Percentiles rank a stretch among this genome's conserved stretches.
phyloP scores from a whole-genome alignment of 1,140 invertebrate species.

The Metopolophium dirhodum region DNA sequence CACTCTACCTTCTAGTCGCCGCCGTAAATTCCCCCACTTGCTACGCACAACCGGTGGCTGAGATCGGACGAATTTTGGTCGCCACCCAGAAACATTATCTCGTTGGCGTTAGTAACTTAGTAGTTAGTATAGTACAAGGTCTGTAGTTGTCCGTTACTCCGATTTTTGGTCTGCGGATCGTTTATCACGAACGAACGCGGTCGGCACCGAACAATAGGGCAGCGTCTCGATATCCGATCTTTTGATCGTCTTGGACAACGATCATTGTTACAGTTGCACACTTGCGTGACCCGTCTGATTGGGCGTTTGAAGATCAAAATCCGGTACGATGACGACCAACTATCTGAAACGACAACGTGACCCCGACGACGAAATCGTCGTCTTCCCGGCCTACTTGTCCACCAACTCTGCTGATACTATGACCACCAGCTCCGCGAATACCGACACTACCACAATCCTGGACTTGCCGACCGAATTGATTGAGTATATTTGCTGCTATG shows the following conservation, averaged over 20 bases:
- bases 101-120: too few relatives aligned
- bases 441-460: neutral
- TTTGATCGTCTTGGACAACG: neutral
- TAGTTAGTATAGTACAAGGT: too few relatives aligned
- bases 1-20: too few relatives aligned
- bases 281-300: neutral
- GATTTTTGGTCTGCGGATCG: neutral
- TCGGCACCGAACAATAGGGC: neutral
- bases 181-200: neutral
- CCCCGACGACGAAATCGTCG: neutral
- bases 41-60: too few relatives aligned
- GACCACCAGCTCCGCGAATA: too few relatives aligned
- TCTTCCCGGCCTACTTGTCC: neutral
- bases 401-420: neutral
- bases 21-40: too few relatives aligned
- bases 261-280: too few relatives aligned
- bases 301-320: neutral
- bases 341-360: neutral
- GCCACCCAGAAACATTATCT: too few relatives aligned
- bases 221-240: neutral
- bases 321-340: neutral
- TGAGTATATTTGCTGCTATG: neutral
- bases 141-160: too few relatives aligned
- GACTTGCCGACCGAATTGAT: slow-evolving; percentile 28
- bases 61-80: too few relatives aligned